Evolutionary conservation across 2,888 invertebrate species (phyloP), one percentile per base, ranked within the genome.

Genomic region (Hypsopygia costalis): DNA sequence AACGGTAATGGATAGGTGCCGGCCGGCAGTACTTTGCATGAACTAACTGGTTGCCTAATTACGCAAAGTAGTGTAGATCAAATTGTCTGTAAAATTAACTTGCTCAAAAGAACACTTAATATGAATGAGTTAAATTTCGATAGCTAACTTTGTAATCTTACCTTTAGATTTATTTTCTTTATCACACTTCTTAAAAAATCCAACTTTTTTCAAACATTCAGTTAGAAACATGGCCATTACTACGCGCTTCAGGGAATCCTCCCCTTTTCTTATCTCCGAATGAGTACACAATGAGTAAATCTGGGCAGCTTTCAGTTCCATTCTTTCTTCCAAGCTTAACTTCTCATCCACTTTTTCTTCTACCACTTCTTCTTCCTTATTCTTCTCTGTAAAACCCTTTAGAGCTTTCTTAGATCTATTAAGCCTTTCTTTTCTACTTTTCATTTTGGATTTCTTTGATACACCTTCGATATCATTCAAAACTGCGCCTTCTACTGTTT

Each of bases 151-250:
- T n/a, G n/a, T n/a, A n/a, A n/a, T n/a, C 4, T 16, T 54, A 82
- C 86, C 76, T 52, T 69, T 71, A 1, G 40, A 40, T 10, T 64
- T 30, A 51, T 75, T 56, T 35, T 71, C 67, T 5, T 58, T 44
- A 4, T 77, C 69, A 30, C 77, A 74, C 9, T 68, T 70, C 36
- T 72, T 77, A 60, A 94, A 95, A 73, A 93, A 95, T 1, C 90
- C 90, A 3, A 91, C 82, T 58, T 91, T 91, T 60, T 93, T 93
- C 29, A 96, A 77, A 56, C 93, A 93, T 44, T 94, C 91, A 32
- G 94, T 81, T 0, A 96, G 81, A 58, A 96, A 95, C 28, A 93
- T 88, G 0, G 94, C 92, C 95, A 96, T 95, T 3, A 95, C 71
- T 1, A 94, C 90, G 36, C 96, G 90, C 55, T 94, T 93, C 11